Evolutionary conservation across 2,888 invertebrate species (phyloP), one percentile per base, ranked within the genome.

Genomic region (Ormyrus labotus): DNA sequence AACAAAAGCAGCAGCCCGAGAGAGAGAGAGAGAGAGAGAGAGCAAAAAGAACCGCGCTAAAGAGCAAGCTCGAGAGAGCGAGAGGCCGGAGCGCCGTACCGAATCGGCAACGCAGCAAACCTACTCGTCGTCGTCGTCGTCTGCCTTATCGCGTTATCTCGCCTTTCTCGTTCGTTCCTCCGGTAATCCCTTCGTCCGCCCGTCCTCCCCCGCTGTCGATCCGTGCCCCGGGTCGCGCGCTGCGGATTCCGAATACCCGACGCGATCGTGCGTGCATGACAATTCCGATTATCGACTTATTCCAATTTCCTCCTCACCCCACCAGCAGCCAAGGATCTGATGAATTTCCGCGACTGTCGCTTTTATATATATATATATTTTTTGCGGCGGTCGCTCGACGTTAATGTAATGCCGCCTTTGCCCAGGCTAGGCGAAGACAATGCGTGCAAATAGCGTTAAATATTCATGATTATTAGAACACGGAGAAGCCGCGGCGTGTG

Each of bases 201-300:
- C 63, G 53, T 19, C 57, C 34, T 2, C 77, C 57, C 60, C 67
- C 10, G 72, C 68, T 69, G 80, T 77, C 76, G 67, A 72, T 63
- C 71, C 76, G 63, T 63, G 68, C 58, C 45, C 50, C 58, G 61
- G 51, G 71, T 63, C 55, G 50, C 65, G 53, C 61, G 58, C 77
- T 72, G 68, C 64, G 63, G 68, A 80, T 81, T 77, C 77, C 72
- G 69, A 81, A 77, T 76, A 64, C 73, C 10, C 81, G 61, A 63
- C 53, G 75, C 80, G 77, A 81, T 72, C 72, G 69, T 68, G 78
- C 48, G 69, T 81, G 74, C 71, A 60, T 48, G 76, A 70, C 64
- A 78, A 70, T 81, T 53, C 69, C 65, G 72, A 78, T 78, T 81
- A 78, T 81, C 69, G 63, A 78, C 69, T 77, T 78, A 81, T 81